Base-by-base conservation (phyloP, 2,888 invertebrate genomes). In the Cosmopolites sordidus region DNA sequence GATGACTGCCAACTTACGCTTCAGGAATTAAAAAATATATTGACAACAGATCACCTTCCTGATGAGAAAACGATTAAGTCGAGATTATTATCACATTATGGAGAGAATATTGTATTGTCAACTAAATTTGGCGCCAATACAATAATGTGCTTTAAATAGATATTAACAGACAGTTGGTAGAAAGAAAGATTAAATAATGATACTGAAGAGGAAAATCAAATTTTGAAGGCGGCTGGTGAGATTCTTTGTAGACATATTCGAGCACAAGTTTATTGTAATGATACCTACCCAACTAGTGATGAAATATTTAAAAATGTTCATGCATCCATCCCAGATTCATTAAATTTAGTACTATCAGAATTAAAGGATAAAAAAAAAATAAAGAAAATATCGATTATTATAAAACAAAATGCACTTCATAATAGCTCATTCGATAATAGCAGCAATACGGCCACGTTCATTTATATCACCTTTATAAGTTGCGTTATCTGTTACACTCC, bases 401-500 rank as follows among this genome's bases (percentile, higher is more conserved):
- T 30, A 12, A 42, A 12, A 48, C 27, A 14, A 48, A 48, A 48
- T 41, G 16, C 30, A 41, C 40, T 33, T 43, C 43, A n/a, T n/a
- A 4, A 43, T 43, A 5, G 42, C 48, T 5, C 48, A 48, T 48
- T 37, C 38, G 4, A 46, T 46, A 2, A 46, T 46, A 46, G 14
- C 30, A 29, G 48, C n/a, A n/a, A n/a, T 48, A 16, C 48, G 41
- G 30, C 48, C 48, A 43, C 15, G 43, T 22, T 43, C 43, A 1
- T 43, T 43, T 9, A 6, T 43, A 43, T 43, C 18, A 27, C 41
- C 48, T 14, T 33, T 41, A 11, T 41, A 41, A 30, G 15, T 41
- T 48, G 38, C 48, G 40, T 48, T 48, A 17, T 22, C 48, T 48
- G 48, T 48, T 12, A 41, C 41, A 41, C 27, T 48, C 27, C 48